Base-by-base conservation (phyloP, 2,888 invertebrate genomes). In the Girardia tigrina region DNA sequence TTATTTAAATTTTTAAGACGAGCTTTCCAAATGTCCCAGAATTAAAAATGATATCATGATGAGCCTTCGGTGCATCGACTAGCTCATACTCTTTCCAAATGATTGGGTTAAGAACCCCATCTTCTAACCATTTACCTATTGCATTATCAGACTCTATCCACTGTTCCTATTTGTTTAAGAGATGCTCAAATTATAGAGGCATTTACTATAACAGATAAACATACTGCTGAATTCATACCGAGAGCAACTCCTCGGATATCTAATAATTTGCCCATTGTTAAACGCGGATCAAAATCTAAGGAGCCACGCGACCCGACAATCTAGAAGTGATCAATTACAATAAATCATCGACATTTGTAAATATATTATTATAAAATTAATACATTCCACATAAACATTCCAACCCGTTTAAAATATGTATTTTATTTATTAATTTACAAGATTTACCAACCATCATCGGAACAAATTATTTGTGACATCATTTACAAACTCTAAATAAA, bases 231-330 rank as follows among this genome's bases (percentile, higher is more conserved):
- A 16, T 56, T 56, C 4, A n/a, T 16, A 20, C 56, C 28, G 12
- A 72, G 26, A 26, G 29, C 56, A 26, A 82, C 29, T 79, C 80
- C 2, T 80, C 82, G 8, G 1, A 79, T 70, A 26, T 26, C 74
- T n/a, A 76, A 74, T 73, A 79, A 79, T 75, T 79, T 79, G 16
- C 72, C 77, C 79, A 79, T 79, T 8, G 78, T 77, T n/a, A 80
- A 74, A 71, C 81, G 75, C 0, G 82, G 81, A 74, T 79, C 80
- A 4, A 78, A 73, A 72, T 78, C 72, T n/a, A 78, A 72, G 23
- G 77, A 28, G 8, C 78, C 78, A 16, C 78, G 75, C 42, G 72
- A 75, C 2, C 78, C 78, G 28, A 78, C 74, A 28, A 77, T 76
- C 77, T 78, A 12, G 73, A 71, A 74, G 4, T n/a, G n/a, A n/a